Conservation (phyloP, 1,140 invertebrate genomes). For the Zaprionus davidi region DNA sequence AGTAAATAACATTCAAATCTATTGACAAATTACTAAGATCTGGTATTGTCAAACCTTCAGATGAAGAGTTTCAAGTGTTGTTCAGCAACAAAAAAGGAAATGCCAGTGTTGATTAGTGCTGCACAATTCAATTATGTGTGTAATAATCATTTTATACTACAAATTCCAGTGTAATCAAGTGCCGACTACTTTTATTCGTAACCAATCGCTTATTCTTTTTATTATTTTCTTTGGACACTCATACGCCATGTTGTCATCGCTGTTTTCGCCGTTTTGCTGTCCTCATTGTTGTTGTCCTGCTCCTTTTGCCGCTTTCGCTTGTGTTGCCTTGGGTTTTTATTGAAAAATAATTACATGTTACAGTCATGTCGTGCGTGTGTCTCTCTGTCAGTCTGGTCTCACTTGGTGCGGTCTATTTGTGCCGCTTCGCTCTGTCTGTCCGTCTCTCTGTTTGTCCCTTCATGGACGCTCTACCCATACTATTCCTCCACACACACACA, state of each 20-base stretch:
- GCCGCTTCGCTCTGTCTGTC: slow-evolving; percentile 40
- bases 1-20: no score
- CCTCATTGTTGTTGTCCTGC: slow-evolving; percentile 23
- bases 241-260: slow-evolving; percentile 73
- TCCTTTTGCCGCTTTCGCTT: slow-evolving; percentile 45
- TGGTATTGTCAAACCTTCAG: no score
- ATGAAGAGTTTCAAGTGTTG: no score
- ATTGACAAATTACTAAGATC: no score
- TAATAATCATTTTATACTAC: no score
- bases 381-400: slow-evolving; percentile 53
- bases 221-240: slow-evolving; percentile 63
- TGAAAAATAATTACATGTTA: slow-evolving; percentile 84
- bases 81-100: no score
- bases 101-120: no score
- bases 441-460: slow-evolving; percentile 15
- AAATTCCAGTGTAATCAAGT: slow-evolving; percentile 19
- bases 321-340: slow-evolving; percentile 79
- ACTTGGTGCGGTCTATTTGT: slow-evolving; percentile 75
- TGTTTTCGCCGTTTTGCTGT: slow-evolving; percentile 43
- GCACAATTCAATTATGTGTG: no score
- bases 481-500: no score
- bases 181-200: slow-evolving; percentile 17
- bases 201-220: slow-evolving; percentile 43
- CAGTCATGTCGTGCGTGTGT: slow-evolving; percentile 79
- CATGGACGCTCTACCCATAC: slow-evolving; percentile 25